Conservation (phyloP, 2,113 vertebrate species). For the Oryzias curvinotus region DNA sequence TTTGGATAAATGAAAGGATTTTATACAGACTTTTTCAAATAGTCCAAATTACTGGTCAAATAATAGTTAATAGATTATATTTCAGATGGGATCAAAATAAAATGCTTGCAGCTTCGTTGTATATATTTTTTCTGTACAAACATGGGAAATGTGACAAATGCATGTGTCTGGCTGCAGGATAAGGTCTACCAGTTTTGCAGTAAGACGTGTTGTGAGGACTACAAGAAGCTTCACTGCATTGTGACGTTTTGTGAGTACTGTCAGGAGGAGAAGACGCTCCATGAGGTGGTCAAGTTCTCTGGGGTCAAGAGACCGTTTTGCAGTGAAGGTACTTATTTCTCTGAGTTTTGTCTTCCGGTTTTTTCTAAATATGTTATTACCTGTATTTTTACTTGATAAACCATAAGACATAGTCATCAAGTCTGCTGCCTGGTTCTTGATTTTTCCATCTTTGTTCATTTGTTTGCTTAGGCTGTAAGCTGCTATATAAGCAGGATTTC, state of each 20-base stretch:
- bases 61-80: not conserved
- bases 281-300: conserved; percentile 94
- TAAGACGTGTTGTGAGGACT: conserved; percentile 94
- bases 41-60: no score
- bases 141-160: not conserved
- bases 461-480: conserved; percentile 86
- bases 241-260: conserved; percentile 97
- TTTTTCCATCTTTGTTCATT: not conserved
- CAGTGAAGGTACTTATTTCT: conserved; percentile 86
- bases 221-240: conserved; percentile 98
- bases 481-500: conserved; percentile 98
- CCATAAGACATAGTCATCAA: not conserved
- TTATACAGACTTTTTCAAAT: no score
- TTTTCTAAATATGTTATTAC: not conserved
- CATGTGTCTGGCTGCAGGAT: conserved; percentile 79
- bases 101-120: not conserved
- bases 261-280: conserved; percentile 97
- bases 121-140: not conserved
- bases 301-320: conserved; percentile 97
- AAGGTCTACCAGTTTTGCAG: conserved; percentile 98
- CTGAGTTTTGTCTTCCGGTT: not conserved
- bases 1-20: no score
- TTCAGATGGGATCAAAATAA: not conserved
- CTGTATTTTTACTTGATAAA: not conserved
- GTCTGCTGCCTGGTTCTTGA: not conserved